Conservation (phyloP, 2,797 vertebrate species). For the Leptatherina wallacei region DNA sequence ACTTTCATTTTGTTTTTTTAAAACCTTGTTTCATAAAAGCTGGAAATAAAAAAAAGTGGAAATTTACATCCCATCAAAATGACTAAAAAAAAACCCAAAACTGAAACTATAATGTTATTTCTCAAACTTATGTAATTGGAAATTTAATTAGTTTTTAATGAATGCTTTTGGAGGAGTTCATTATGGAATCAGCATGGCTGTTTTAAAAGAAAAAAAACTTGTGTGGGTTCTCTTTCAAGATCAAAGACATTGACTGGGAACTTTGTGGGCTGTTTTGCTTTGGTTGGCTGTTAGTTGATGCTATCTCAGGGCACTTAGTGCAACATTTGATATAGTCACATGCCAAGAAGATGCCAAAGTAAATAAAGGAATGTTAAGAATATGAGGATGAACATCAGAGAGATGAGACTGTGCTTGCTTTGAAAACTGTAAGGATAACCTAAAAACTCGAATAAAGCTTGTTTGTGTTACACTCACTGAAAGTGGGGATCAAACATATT, state of each 20-base stretch:
- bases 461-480: slow-evolving; percentile 18
- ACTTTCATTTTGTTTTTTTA: slow-evolving; percentile 1
- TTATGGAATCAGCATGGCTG: slow-evolving; percentile 25
- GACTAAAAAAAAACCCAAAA: neutral
- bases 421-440: slow-evolving; percentile 2
- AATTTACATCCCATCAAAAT: neutral
- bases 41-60: neutral
- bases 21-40: neutral
- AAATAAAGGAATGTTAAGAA: slow-evolving; percentile 43
- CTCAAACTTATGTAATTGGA: neutral
- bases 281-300: slow-evolving; percentile 45
- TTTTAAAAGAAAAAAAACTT: slow-evolving; percentile 11
- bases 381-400: slow-evolving; percentile 10
- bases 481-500: neutral
- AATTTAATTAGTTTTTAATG: slow-evolving; percentile 28
- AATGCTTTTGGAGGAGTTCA: slow-evolving; percentile 7
- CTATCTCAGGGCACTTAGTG: slow-evolving; percentile 31
- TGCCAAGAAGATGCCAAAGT: slow-evolving; percentile 47
- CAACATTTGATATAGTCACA: slow-evolving; percentile 37
- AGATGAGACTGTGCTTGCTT: neutral
- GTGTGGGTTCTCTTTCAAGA: slow-evolving; percentile 33
- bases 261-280: slow-evolving; percentile 41
- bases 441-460: neutral
- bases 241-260: slow-evolving; percentile 36
- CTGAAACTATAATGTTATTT: neutral